Percentiles rank a stretch among this genome's conserved stretches.
These are phyloP conservation scores for Nannobrachium achirus DNA, from an alignment of 2,113 vertebrate genomes.

Conservation along the genomic window DNA sequence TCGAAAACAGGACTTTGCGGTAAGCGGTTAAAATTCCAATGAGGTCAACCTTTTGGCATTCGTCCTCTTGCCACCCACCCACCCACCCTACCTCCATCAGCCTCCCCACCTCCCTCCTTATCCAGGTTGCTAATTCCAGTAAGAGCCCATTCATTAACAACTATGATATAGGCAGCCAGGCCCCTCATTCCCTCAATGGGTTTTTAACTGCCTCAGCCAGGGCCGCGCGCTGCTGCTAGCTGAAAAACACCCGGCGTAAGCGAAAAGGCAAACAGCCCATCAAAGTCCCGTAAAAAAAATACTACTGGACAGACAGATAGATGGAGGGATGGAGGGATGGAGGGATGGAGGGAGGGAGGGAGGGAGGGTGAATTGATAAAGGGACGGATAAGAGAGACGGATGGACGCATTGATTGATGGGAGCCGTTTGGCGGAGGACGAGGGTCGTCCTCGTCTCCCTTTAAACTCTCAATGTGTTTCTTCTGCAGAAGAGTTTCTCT, in stretches of 20 bases:
- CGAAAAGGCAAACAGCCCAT: conserved; percentile 27
- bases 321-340: background rate
- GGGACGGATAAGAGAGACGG: background rate
- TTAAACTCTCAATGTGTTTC: too few species aligned
- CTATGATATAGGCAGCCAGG: conserved; percentile 47
- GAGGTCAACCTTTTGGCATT: conserved; percentile 14
- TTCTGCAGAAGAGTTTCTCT: too few species aligned
- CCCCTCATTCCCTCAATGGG: conserved; percentile 69
- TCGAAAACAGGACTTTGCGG: too few species aligned
- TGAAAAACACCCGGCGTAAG: conserved; percentile 48
- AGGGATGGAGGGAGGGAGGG: conserved; percentile 1
- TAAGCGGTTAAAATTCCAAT: too few species aligned
- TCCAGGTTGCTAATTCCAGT: conserved; percentile 74
- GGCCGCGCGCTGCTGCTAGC: conserved; percentile 36
- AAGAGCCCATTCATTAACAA: conserved; percentile 77
- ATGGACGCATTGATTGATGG: background rate
- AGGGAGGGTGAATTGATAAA: background rate
- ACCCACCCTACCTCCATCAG: background rate
- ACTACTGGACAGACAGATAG: conserved; percentile 11
- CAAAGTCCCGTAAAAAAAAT: too few species aligned
- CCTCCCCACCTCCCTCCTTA: conserved; percentile 11
- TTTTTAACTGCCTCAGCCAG: conserved; percentile 67
- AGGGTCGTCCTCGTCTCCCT: too few species aligned
- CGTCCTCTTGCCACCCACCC: too few species aligned
- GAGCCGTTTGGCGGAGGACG: too few species aligned